These are phyloP conservation scores for Ptychadena robeensis DNA, from an alignment of 2,797 vertebrate genomes.

Conservation along the genomic window DNA sequence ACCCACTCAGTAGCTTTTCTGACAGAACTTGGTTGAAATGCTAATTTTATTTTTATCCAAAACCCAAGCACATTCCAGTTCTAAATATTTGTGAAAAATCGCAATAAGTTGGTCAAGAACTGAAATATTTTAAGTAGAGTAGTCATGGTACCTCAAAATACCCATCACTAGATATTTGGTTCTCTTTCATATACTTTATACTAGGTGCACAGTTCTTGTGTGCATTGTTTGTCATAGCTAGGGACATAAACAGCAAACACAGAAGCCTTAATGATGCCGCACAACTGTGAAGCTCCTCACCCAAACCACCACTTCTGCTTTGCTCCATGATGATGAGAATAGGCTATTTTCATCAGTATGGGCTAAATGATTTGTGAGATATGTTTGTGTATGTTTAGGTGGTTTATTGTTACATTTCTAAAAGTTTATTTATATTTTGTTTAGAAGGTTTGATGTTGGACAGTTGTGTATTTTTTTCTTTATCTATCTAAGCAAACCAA, in stretches of 20 bases:
- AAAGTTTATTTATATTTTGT: not conserved
- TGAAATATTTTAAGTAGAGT: not conserved
- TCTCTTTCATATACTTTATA: not conserved
- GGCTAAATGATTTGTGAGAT: not conserved
- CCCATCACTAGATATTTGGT: not conserved
- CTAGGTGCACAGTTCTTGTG: not conserved
- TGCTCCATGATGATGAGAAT: not conserved
- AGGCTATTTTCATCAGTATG: not conserved
- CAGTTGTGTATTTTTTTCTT: not conserved
- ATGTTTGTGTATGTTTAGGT: slow-evolving; percentile 22
- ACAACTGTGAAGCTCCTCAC: slow-evolving; percentile 49
- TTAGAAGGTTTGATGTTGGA: slow-evolving; percentile 13
- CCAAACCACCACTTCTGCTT: slow-evolving; percentile 10
- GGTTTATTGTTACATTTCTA: slow-evolving; percentile 43
- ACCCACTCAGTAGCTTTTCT: not conserved
- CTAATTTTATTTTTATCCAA: not conserved
- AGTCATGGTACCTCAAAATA: not conserved
- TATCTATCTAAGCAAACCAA: slow-evolving; percentile 3
- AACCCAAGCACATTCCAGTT: not conserved
- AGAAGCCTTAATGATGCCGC: slow-evolving; percentile 55
- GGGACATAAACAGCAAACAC: not conserved
- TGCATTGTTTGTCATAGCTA: not conserved
- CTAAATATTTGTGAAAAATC: not conserved
- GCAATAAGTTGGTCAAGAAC: not conserved
- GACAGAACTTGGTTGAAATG: not conserved